These are phyloP conservation scores for Hippocampus barbouri DNA, from an alignment of 2,113 vertebrate genomes.

Conservation along the genomic window DNA sequence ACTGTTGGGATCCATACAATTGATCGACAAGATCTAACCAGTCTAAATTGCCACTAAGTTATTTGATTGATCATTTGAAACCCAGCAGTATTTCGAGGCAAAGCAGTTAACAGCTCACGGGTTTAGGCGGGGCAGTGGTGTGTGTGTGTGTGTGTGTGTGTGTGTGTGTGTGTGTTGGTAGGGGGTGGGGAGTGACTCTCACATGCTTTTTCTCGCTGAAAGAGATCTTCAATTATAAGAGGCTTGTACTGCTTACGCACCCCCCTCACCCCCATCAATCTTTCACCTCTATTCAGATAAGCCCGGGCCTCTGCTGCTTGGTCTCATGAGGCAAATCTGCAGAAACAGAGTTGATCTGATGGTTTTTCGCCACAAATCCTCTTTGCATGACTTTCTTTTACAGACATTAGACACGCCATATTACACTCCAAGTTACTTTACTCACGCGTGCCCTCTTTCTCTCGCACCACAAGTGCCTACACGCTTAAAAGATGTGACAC, in stretches of 20 bases:
- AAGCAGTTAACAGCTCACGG: constrained; percentile 22
- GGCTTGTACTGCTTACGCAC: constrained; percentile 49
- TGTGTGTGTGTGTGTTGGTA: not conserved
- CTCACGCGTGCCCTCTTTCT: constrained; percentile 7
- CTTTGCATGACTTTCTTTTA: constrained; percentile 49
- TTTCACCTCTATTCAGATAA: constrained; percentile 53
- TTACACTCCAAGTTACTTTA: constrained; percentile 35
- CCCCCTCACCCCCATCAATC: constrained; percentile 34
- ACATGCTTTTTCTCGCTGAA: constrained; percentile 23
- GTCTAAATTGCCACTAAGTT: constrained; percentile 46
- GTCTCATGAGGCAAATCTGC: constrained; percentile 43
- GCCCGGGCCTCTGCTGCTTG: constrained; percentile 42
- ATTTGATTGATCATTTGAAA: constrained; percentile 45
- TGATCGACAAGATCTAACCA: constrained; percentile 28
- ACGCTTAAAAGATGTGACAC: constrained; percentile 26
- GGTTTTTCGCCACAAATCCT: constrained; percentile 59
- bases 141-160: too few species aligned
- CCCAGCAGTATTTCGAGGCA: constrained; percentile 28
- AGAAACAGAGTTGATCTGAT: constrained; percentile 43
- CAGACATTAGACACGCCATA: constrained; percentile 36
- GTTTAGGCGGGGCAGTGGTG: constrained; percentile 31
- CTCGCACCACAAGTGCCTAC: constrained; percentile 17
- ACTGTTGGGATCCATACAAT: constrained; percentile 39
- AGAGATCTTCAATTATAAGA: constrained; percentile 63
- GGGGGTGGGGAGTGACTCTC: constrained; percentile 2